A percentile compares a stretch with the other conserved stretches of the same genome.
Conservation (phyloP, 2,113 vertebrate genomes). For the Petrocephalus zakoni region DNA sequence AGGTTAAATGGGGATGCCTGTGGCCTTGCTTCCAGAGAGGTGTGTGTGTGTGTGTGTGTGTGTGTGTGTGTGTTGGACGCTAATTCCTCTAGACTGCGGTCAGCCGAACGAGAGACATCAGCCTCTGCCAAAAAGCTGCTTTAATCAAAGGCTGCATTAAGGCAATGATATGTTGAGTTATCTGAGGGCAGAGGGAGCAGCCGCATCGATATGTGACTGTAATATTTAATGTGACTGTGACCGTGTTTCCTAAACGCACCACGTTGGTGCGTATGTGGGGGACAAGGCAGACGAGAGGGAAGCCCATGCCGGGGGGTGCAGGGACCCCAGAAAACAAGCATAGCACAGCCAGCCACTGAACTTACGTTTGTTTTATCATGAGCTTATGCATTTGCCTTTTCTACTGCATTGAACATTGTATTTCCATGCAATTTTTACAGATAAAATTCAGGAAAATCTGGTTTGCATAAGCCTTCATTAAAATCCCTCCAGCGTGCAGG, state of each 20-base stretch:
- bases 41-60: not conserved
- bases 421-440: not conserved
- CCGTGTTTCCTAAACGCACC: not conserved
- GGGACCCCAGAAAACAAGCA: not conserved
- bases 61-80: not conserved
- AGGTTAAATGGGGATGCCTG: not conserved
- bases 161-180: conserved; percentile 20
- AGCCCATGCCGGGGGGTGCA: not conserved
- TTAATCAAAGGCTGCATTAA: conserved; percentile 27
- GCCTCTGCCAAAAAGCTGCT: conserved; percentile 1
- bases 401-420: not conserved
- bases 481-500: not conserved
- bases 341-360: not conserved
- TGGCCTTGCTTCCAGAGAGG: not conserved
- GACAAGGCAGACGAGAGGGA: not conserved
- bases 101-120: conserved; percentile 11
- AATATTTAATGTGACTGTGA: conserved; percentile 13
- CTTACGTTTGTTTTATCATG: not conserved
- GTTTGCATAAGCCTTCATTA: not conserved
- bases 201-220: conserved; percentile 8
- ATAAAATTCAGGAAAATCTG: not conserved
- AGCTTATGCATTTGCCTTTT: not conserved
- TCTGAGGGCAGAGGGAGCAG: conserved; percentile 7
- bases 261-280: not conserved
- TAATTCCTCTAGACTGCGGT: conserved; percentile 1